Evolutionary conservation across 2,113 vertebrate species (phyloP), one percentile per base, ranked within the genome.

Genomic region (Trinectes maculatus): DNA sequence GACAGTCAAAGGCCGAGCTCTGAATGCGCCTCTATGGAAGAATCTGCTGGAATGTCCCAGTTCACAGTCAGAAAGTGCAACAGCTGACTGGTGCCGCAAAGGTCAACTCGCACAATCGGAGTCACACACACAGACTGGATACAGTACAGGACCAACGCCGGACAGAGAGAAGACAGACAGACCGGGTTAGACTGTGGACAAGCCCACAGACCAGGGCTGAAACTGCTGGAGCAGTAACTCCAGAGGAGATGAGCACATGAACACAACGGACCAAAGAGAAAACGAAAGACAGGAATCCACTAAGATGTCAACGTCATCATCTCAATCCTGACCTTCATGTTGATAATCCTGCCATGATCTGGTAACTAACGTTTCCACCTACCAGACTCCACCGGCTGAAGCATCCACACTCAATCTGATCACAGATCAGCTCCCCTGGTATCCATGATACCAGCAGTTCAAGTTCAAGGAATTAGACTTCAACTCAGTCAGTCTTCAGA

Each of bases 71-170:
- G 79, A 82, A 71, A 79, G 36, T 8, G 81, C 54, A 80, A 79
- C 85, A 88, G 79, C 83, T 89, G 84, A 87, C 76, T 82, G 80
- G 84, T 61, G 71, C 71, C 42, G 54, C 80, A 88, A 90, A 90
- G 84, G 85, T 85, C 85, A 82, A 34, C 28, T 2, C 43, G 55
- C 76, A 85, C 81, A 89, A 88, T 89, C 83, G 44, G 57, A 84
- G 66, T 76, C 87, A 78, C 80, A 80, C 82, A 85, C 70, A 74
- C 43, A 24, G 51, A 22, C 57, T 74, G 49, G 52, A 42, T 63
- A 56, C 63, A 74, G 62, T 29, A 34, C 21, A 61, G 51, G 65
- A 4, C 5, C 1, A 71, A 78, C 39, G 31, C 33, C 71, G 8
- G 36, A 77, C 42, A 59, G n/a, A n/a, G n/a, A n/a, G n/a, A n/a